Conservation (phyloP, 2,113 vertebrate genomes). For the Rhinopomastus cyanomelas region DNA sequence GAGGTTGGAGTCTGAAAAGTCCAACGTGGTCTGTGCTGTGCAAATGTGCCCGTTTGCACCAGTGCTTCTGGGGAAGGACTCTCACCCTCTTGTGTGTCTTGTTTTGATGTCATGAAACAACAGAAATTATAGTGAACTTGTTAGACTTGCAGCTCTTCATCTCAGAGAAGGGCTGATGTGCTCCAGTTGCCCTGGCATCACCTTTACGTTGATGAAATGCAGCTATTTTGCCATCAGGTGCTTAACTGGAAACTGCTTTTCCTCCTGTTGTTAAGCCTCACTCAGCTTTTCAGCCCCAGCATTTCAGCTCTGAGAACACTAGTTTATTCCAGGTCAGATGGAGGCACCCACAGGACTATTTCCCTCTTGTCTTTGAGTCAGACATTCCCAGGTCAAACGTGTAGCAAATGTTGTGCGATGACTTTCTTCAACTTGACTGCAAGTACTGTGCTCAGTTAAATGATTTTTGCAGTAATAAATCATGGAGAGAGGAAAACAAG, state of each 20-base stretch:
- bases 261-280: not conserved
- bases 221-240: not conserved
- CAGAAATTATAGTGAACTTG: not conserved
- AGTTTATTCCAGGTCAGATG: not conserved
- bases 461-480: not conserved
- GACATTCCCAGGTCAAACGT: not conserved
- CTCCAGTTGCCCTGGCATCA: not conserved
- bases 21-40: not conserved
- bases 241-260: not conserved
- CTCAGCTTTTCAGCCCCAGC: not conserved
- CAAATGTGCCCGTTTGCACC: not conserved
- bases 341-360: not conserved
- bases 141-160: not conserved
- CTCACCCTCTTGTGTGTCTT: not conserved
- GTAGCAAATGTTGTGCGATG: not conserved
- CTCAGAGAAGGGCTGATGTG: not conserved
- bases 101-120: fast-evolving
- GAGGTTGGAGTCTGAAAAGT: not conserved
- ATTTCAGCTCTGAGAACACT: not conserved
- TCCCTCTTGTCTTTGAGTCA: not conserved
- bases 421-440: not conserved
- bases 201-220: not conserved
- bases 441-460: not conserved
- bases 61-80: not conserved
- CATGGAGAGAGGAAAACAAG: not conserved